These are phyloP conservation scores for Falco punctatus DNA, from an alignment of 2,113 vertebrate genomes.

Conservation along the genomic window DNA sequence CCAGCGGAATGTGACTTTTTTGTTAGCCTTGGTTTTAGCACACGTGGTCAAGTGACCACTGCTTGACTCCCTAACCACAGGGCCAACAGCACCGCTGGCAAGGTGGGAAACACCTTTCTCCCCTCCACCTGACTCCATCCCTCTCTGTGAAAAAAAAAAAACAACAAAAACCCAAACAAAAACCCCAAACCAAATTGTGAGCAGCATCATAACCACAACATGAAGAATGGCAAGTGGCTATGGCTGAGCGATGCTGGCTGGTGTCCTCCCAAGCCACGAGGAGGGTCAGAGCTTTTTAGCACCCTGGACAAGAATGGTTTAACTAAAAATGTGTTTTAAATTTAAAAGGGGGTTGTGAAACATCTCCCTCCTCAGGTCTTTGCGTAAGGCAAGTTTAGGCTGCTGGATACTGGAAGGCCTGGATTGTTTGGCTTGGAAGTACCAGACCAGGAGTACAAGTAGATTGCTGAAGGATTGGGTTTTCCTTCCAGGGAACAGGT, in stretches of 20 bases:
- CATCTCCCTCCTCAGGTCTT: not conserved
- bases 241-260: not conserved
- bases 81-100: not conserved
- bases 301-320: not conserved
- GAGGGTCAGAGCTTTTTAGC: not conserved
- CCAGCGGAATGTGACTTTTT: not conserved
- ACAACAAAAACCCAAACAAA: too few relatives aligned
- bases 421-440: not conserved
- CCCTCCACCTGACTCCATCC: not conserved
- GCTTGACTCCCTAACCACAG: not conserved
- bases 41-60: accelerated
- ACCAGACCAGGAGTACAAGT: not conserved
- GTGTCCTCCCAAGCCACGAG: not conserved
- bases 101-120: not conserved
- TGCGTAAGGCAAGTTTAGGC: not conserved
- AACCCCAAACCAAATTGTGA: not conserved
- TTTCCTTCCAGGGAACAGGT: not conserved
- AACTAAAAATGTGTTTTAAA: not conserved
- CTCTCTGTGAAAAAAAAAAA: not conserved
- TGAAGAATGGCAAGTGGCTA: not conserved
- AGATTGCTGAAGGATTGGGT: not conserved
- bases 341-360: not conserved
- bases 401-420: not conserved
- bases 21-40: not conserved
- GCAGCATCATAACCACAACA: not conserved